Percentiles rank a stretch among this genome's conserved stretches.
phyloP scores from a whole-genome alignment of 2,797 vertebrate genomes.

The Selene dorsalis region DNA sequence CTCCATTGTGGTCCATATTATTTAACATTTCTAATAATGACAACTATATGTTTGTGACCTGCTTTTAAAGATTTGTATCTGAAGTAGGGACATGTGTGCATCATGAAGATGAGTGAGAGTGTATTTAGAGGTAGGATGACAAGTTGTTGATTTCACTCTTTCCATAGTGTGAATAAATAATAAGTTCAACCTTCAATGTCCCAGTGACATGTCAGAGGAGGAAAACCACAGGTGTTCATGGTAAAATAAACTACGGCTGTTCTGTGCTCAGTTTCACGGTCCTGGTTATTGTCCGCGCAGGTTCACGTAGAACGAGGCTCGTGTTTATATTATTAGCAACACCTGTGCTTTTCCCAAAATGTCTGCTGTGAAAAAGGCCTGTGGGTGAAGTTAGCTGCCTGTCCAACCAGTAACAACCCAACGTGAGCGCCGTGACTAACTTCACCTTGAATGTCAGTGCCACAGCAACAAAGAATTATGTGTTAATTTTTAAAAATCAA shows the following conservation, averaged over 20 bases:
- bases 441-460: constrained; percentile 67
- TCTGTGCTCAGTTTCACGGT: not conserved
- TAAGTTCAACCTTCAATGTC: not conserved
- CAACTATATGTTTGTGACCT: constrained; percentile 21
- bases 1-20: not conserved
- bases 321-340: constrained; percentile 49
- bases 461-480: constrained; percentile 64
- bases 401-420: constrained; percentile 39
- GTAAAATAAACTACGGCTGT: constrained; percentile 3
- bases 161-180: not conserved
- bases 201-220: not conserved
- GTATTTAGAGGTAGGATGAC: not conserved
- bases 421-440: constrained; percentile 40
- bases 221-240: constrained; percentile 18
- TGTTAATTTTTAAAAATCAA: constrained; percentile 77
- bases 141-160: not conserved
- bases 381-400: constrained; percentile 44
- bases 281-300: not conserved
- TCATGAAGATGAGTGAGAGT: not conserved
- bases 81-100: not conserved
- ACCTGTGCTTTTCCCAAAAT: constrained; percentile 51
- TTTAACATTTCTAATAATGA: not conserved
- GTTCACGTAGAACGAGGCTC: constrained; percentile 19
- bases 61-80: constrained; percentile 2
- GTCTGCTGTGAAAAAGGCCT: constrained; percentile 53